Conservation (phyloP, 2,113 vertebrate genomes). For the Bothrops jararaca region DNA sequence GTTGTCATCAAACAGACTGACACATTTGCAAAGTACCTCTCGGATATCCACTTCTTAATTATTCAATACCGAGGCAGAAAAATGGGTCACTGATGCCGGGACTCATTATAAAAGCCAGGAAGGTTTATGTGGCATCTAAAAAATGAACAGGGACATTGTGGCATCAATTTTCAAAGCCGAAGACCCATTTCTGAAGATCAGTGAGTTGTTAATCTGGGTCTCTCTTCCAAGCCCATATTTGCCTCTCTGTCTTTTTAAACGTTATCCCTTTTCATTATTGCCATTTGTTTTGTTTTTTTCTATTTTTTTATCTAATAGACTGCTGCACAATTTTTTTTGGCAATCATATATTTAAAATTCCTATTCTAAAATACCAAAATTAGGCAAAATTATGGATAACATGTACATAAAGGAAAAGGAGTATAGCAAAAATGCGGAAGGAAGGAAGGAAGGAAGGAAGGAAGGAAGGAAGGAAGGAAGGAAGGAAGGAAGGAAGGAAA, state of each 20-base stretch:
- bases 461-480: background rate
- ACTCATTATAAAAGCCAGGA: background rate
- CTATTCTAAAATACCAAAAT: background rate
- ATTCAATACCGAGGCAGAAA: background rate
- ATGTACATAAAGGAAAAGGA: background rate
- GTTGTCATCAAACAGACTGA: background rate
- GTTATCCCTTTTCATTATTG: background rate
- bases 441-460: background rate
- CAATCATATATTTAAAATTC: background rate
- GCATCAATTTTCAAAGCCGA: background rate
- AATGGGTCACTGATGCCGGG: background rate
- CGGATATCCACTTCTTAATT: background rate
- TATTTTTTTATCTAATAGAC: background rate
- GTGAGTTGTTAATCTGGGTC: background rate
- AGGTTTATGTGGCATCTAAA: background rate
- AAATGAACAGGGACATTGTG: background rate
- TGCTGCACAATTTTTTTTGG: background rate
- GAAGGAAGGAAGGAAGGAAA: background rate
- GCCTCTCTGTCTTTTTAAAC: background rate
- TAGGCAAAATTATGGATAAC: background rate
- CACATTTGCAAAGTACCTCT: background rate
- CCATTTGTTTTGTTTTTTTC: background rate
- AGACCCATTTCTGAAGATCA: background rate
- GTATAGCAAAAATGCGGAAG: background rate
- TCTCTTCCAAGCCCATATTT: background rate